Base-by-base conservation (phyloP, 2,888 invertebrate genomes). In the Chorisops tibialis region DNA sequence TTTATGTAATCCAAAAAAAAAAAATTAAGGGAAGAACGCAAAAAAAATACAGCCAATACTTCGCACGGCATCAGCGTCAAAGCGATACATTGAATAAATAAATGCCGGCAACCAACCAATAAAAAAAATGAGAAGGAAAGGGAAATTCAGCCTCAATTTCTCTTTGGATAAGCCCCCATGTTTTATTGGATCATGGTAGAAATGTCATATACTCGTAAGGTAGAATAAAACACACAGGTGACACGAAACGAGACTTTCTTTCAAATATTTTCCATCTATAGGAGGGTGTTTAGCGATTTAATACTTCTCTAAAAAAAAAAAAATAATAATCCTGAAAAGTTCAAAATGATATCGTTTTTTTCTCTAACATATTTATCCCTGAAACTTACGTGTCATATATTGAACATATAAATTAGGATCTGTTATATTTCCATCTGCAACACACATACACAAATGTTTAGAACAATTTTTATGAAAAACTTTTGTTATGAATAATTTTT, bases 381-480 rank as follows among this genome's bases (percentile, higher is more conserved):
- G 6, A 68, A 73, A 83, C 83, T 83, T 83, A 84, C 83, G 83
- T 83, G 83, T 83, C 77, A 84, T 79, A 79, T 83, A 83, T 74
- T 83, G 83, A 77, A 84, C 83, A 77, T 83, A 83, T 69, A 82
- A 81, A 79, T 56, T 56, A 56, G 82, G 81, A 80, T 83, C 83
- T 76, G 83, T 83, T 80, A 82, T 83, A 81, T 84, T 83, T 75
- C 83, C 81, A 77, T 80, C 83, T 83, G 83, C 70, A 78, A 78
- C 69, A 67, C 65, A 69, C 68, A 45, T 35, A 65, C 61, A 63
- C 58, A 38, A 35, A 61, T 45, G 41, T 61, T 54, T 38, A 35
- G 19, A 58, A 19, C 37, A 35, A 14, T 30, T 3, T 19, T n/a
- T 9, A 43, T 6, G n/a, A 21, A 48, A 18, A 7, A 19, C 9